Percentiles rank a stretch among this genome's conserved stretches.
phyloP scores from a whole-genome alignment of 2,888 invertebrate species.

The Drosophila picticornis region DNA sequence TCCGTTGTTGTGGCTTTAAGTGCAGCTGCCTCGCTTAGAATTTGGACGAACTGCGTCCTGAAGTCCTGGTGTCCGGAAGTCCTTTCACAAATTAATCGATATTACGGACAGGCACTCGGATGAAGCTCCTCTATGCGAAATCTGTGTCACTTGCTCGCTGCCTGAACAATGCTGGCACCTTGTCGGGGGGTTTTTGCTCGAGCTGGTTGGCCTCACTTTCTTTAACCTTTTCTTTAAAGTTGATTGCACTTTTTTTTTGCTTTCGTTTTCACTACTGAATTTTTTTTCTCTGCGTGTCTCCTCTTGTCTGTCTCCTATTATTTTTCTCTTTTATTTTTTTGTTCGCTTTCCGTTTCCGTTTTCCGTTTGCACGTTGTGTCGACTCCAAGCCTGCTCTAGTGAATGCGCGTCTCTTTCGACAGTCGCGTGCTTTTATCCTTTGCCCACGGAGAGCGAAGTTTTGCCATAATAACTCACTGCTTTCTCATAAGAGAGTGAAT shows the following conservation, averaged over 20 bases:
- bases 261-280: slow-evolving; percentile 72
- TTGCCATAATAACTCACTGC: slow-evolving; percentile 26
- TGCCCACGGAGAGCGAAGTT: slow-evolving; percentile 41
- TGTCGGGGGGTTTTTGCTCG: background rate
- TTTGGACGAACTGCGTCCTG: slow-evolving; percentile 42
- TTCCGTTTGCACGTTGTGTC: slow-evolving; percentile 44
- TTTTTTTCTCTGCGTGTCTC: slow-evolving; percentile 21
- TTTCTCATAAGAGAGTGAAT: background rate
- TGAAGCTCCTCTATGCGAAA: slow-evolving; percentile 15
- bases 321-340: slow-evolving; percentile 17
- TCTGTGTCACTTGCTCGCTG: slow-evolving; percentile 39
- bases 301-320: background rate
- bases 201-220: slow-evolving; percentile 23
- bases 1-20: slow-evolving; percentile 85
- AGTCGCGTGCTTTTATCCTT: slow-evolving; percentile 58
- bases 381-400: slow-evolving; percentile 64
- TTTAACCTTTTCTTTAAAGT: slow-evolving; percentile 14
- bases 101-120: slow-evolving; percentile 20
- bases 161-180: slow-evolving; percentile 13
- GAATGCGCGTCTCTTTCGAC: slow-evolving; percentile 56
- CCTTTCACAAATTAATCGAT: slow-evolving; percentile 30
- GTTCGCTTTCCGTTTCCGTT: slow-evolving; percentile 3
- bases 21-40: slow-evolving; percentile 61
- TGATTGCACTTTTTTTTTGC: slow-evolving; percentile 24
- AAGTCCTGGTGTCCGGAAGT: background rate